A percentile compares a stretch with the other conserved stretches of the same genome.
These are phyloP conservation scores for Pristionchus japonicus DNA, from an alignment of 2,888 invertebrate genomes.

Conservation along the genomic window DNA sequence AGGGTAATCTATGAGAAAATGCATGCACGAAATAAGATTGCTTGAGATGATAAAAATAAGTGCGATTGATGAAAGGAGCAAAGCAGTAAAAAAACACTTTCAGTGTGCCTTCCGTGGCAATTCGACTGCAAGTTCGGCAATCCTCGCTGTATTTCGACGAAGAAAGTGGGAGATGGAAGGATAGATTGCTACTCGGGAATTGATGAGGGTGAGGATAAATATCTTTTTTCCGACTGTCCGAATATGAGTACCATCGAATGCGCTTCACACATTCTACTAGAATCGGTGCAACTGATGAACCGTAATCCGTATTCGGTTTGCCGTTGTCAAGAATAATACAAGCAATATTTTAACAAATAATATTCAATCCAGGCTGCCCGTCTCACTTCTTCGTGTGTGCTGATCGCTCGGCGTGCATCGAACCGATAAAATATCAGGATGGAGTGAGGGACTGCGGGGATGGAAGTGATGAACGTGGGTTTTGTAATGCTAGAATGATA, in stretches of 20 bases:
- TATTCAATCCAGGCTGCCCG: slow-evolving; percentile 61
- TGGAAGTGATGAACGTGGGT: slow-evolving; percentile 76
- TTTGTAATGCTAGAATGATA: neutral
- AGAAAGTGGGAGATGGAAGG: slow-evolving; percentile 62
- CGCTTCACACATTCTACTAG: neutral
- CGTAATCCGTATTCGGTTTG: neutral
- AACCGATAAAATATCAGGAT: slow-evolving; percentile 76
- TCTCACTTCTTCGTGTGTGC: slow-evolving; percentile 69
- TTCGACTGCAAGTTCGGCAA: slow-evolving; percentile 73
- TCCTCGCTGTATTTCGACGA: slow-evolving; percentile 66
- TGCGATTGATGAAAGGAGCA: neutral
- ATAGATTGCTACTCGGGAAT: slow-evolving; percentile 72
- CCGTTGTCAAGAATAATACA: neutral
- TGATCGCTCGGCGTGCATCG: slow-evolving; percentile 66
- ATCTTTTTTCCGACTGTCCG: no score
- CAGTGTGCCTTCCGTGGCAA: slow-evolving; percentile 73
- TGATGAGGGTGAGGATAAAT: slow-evolving; percentile 63
- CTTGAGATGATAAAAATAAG: neutral
- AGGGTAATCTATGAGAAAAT: no score
- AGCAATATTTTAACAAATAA: neutral
- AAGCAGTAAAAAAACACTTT: slow-evolving; percentile 26
- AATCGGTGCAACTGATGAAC: neutral
- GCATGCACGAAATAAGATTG: no score
- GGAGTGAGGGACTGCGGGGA: slow-evolving; percentile 77
- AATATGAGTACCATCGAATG: neutral